Conservation (phyloP, 2,888 invertebrate genomes). For the Pemphredon lugubris region DNA sequence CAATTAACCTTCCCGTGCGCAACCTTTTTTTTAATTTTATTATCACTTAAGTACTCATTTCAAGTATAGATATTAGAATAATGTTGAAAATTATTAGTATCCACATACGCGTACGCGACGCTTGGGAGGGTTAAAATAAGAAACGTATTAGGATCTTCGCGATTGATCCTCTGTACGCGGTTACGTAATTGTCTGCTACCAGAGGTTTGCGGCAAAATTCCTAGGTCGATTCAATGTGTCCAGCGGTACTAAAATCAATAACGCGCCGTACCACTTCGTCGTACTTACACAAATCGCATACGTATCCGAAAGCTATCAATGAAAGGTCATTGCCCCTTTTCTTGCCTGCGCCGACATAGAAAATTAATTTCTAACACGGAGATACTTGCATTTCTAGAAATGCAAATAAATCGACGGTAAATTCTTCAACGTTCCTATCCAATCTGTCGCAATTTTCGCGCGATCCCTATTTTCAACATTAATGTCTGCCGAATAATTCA, state of each 20-base stretch:
- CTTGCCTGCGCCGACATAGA: background rate
- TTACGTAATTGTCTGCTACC: constrained; percentile 52
- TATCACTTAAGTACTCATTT: no score
- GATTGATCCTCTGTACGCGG: constrained; percentile 6
- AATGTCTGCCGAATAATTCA: background rate
- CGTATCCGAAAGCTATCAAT: constrained; percentile 31
- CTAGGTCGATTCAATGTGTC: constrained; percentile 50
- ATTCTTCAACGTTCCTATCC: no score
- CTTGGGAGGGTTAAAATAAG: background rate
- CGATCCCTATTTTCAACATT: no score
- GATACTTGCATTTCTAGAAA: background rate
- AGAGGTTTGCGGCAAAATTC: constrained; percentile 58
- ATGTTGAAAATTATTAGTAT: no score
- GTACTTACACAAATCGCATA: constrained; percentile 31
- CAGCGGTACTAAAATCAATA: constrained; percentile 64
- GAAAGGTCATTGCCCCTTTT: constrained; percentile 20
- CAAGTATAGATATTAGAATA: no score
- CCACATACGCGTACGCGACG: background rate
- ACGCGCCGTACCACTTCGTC: constrained; percentile 42
- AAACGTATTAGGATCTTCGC: constrained; percentile 2
- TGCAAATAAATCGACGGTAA: no score
- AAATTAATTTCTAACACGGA: constrained; percentile 1
- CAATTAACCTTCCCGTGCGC: no score
- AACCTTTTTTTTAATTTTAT: no score
- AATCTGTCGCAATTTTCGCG: no score